These are phyloP conservation scores for Sialis lutaria DNA, from an alignment of 2,888 invertebrate species.

Conservation along the genomic window DNA sequence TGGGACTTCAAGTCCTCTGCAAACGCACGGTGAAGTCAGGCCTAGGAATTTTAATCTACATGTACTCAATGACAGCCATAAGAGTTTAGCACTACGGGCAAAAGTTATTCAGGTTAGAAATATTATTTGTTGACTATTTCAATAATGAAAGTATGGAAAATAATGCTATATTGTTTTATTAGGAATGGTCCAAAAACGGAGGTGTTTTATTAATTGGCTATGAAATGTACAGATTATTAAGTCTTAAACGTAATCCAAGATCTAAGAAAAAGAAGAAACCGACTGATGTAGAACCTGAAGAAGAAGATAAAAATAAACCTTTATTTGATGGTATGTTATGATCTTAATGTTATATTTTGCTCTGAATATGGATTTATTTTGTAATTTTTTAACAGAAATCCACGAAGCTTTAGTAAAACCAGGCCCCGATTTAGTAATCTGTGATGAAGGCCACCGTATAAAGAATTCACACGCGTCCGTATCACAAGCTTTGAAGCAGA, in stretches of 20 bases:
- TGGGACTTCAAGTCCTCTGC: conserved; percentile 33
- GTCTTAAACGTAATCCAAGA: conserved; percentile 54
- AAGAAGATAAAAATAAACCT: conserved; percentile 45
- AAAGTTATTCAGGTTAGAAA: conserved; percentile 49
- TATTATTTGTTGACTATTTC: too few species aligned
- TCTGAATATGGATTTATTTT: not conserved
- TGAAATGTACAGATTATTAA: conserved; percentile 84
- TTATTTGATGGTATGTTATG: conserved; percentile 47
- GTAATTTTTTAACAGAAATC: conserved; percentile 39
- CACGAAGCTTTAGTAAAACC: conserved; percentile 73
- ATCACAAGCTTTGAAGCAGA: conserved; percentile 85
- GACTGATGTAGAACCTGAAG: conserved; percentile 28
- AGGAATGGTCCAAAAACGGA: conserved; percentile 72
- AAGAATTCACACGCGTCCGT: conserved; percentile 97
- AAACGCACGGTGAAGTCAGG: conserved; percentile 47
- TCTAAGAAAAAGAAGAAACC: conserved; percentile 41
- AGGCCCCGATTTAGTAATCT: conserved; percentile 86
- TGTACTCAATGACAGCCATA: conserved; percentile 86
- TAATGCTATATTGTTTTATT: conserved; percentile 12
- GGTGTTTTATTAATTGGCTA: conserved; percentile 95
- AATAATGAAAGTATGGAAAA: too few species aligned
- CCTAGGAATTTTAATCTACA: conserved; percentile 73
- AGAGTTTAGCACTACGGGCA: conserved; percentile 73
- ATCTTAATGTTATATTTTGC: conserved; percentile 1
- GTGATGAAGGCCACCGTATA: conserved; percentile 94